Base-by-base conservation (phyloP, 2,888 invertebrate species). In the Diloba caeruleocephala region DNA sequence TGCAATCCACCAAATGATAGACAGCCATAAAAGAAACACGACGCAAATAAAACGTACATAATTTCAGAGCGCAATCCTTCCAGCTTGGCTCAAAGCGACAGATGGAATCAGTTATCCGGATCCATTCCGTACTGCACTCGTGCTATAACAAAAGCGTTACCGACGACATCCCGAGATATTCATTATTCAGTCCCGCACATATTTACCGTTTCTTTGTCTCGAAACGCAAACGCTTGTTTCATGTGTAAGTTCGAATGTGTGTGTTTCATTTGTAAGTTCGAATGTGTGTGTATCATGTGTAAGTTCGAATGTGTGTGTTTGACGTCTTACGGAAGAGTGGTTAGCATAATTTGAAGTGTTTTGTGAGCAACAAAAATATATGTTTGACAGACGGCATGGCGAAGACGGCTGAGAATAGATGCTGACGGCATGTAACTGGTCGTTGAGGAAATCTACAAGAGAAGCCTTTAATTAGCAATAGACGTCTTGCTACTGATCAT, bases 161-260 rank as follows among this genome's bases (percentile, higher is more conserved):
- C 50, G 70, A 74, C 78, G 78, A 76, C 76, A 68, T 74, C 52
- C 77, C 59, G 66, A 78, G 74, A 79, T 80, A 82, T 86, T 85
- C 81, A 84, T 84, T 83, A 84, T 80, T 83, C 81, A 76, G 63
- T 52, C 13, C 50, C 53, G 61, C 79, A 81, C 81, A 81, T 78
- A 76, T 79, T 78, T 78, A 79, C 77, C 66, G 75, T 78, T 76
- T 78, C 82, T 82, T 81, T 81, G 80, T 82, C 75, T 74, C 71
- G 49, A 42, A 33, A 55, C 55, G 49, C 62, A 49, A 55, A 62
- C 43, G 63, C 28, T 61, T 54, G 63, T 50, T 62, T 56, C 56
- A 28, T 60, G 19, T 33, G 29, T 61, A 54, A 13, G 6, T 29
- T 8, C 1, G 13, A 13, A 29, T 13, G 29, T 29, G 13, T 29